Evolutionary conservation across 2,888 invertebrate species (phyloP).

Genomic region (Eurois occulta): DNA sequence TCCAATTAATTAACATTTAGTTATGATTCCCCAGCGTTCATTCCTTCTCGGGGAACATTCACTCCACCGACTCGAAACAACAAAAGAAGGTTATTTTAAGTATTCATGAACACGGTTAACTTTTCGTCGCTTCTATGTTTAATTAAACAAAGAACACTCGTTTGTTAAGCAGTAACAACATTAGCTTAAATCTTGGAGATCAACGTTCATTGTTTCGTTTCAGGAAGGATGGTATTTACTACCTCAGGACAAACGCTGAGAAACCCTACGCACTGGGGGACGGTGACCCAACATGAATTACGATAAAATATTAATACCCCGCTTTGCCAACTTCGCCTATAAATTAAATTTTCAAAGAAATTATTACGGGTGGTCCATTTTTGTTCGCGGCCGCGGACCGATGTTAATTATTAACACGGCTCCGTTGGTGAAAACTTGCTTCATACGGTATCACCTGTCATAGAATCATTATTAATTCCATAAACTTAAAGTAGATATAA

Average conservation of each 20-base stretch:
- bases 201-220: constrained; percentile 81
- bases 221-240: constrained; percentile 90
- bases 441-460: constrained; percentile 40
- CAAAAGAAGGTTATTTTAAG: constrained; percentile 76
- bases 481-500: not conserved
- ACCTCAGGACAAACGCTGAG: constrained; percentile 88
- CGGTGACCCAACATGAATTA: constrained; percentile 68
- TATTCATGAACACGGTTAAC: constrained; percentile 76
- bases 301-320: constrained; percentile 78
- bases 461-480: constrained; percentile 41
- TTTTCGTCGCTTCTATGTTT: constrained; percentile 76
- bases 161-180: constrained; percentile 76
- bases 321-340: constrained; percentile 80
- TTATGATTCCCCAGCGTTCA: constrained; percentile 51
- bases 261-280: constrained; percentile 87
- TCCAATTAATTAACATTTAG: constrained; percentile 60
- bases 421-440: constrained; percentile 45
- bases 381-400: constrained; percentile 66
- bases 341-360: constrained; percentile 81
- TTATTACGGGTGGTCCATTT: constrained; percentile 73
- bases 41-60: constrained; percentile 55
- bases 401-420: constrained; percentile 62
- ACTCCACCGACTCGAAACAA: constrained; percentile 60
- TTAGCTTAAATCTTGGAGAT: constrained; percentile 80
- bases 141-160: constrained; percentile 81